A percentile compares a stretch with the other conserved stretches of the same genome.
These are phyloP conservation scores for Tenebrosternarchus preto DNA, from an alignment of 2,113 vertebrate species.

Conservation along the genomic window DNA sequence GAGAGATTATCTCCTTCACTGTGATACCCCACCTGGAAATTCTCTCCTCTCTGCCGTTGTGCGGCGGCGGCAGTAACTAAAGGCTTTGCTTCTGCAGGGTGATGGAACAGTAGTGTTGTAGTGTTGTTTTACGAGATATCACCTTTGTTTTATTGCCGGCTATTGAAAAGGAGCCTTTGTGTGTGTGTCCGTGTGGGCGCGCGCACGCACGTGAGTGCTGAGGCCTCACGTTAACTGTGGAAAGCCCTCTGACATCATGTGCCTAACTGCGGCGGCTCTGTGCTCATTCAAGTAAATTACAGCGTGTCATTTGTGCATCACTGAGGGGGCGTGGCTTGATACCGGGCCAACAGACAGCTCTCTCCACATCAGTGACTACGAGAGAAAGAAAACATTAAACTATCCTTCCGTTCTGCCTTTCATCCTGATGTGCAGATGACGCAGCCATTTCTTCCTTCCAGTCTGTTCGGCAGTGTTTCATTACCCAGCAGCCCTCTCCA, in stretches of 20 bases:
- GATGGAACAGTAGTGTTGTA: background rate
- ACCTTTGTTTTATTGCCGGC: constrained; percentile 31
- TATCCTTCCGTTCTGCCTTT: constrained; percentile 50
- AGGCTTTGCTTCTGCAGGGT: background rate
- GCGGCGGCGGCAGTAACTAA: no score
- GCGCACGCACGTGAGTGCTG: constrained; percentile 35
- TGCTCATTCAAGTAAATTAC: constrained; percentile 55
- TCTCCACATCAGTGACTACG: constrained; percentile 56
- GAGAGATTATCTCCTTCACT: no score
- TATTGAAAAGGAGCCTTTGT: constrained; percentile 26
- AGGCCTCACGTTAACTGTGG: constrained; percentile 35
- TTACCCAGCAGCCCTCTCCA: constrained; percentile 29
- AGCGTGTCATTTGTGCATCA: constrained; percentile 55
- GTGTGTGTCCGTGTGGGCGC: constrained; percentile 11
- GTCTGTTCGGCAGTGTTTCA: constrained; percentile 43
- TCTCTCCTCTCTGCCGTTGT: no score
- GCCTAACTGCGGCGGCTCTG: constrained; percentile 33
- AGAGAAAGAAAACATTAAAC: constrained; percentile 50
- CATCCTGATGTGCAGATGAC: constrained; percentile 48
- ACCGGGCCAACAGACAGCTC: constrained; percentile 45
- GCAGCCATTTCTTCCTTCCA: constrained; percentile 33
- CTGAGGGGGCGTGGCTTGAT: constrained; percentile 42
- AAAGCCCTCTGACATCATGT: constrained; percentile 59
- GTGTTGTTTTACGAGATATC: constrained; percentile 22
- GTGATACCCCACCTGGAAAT: background rate